These are phyloP conservation scores for Apomyelois bistriatella DNA, from an alignment of 2,888 invertebrate genomes.

Conservation along the genomic window DNA sequence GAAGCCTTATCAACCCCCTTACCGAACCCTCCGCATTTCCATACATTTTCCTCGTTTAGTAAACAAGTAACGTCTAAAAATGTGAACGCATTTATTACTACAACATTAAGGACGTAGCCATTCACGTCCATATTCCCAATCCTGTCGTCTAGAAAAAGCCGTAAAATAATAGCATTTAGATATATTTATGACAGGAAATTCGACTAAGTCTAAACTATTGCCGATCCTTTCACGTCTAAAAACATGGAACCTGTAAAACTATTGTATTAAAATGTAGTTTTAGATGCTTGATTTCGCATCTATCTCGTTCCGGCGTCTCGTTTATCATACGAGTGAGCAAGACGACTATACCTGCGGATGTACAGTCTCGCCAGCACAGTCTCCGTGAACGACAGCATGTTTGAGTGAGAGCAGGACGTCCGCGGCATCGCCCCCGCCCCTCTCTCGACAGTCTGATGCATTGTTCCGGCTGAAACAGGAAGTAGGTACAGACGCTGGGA, in stretches of 20 bases:
- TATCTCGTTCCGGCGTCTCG: conserved; percentile 24
- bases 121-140: too few species aligned
- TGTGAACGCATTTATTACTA: too few species aligned
- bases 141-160: too few species aligned
- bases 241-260: background rate
- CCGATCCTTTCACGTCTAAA: too few species aligned
- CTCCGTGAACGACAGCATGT: conserved; percentile 92
- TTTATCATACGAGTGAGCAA: conserved; percentile 32
- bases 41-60: conserved; percentile 22
- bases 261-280: background rate
- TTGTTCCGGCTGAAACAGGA: conserved; percentile 54
- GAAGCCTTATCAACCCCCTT: conserved; percentile 43
- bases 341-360: conserved; percentile 72
- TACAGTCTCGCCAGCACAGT: conserved; percentile 72
- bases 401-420: conserved; percentile 93
- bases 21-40: conserved; percentile 26
- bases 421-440: conserved; percentile 85
- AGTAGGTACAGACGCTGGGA: conserved; percentile 5
- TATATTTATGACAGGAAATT: too few species aligned
- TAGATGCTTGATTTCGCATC: too few species aligned
- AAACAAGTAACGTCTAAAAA: too few species aligned
- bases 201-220: too few species aligned
- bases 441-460: conserved; percentile 77
- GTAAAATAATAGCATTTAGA: too few species aligned
- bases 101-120: too few species aligned